Base-by-base conservation (phyloP, 2,888 invertebrate genomes). In the Sthenelais limicola region DNA sequence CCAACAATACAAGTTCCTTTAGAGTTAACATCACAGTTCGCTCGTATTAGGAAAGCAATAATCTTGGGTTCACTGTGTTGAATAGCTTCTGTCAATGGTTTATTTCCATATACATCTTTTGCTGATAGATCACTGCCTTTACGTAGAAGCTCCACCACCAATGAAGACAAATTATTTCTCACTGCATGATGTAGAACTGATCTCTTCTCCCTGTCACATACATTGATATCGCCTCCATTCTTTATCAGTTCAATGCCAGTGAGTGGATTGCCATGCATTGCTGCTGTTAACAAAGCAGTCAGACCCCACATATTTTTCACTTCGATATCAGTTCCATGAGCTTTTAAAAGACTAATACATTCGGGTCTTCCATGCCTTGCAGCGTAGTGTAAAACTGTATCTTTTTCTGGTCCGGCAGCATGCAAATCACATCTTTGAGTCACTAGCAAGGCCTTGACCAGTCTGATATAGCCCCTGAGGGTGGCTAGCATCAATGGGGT, bases 331-430 rank as follows among this genome's bases (percentile, higher is more conserved):
- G 56, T 35, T 2, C 32, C 56, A 4, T 15, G 2, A 1, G 21
- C 12, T 18, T 28, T n/a, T 30, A 67, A 30, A 3, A 28, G 18
- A 12, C 48, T 12, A 5, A 26, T 24, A n/a, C 67, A 67, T n/a
- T 30, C 30, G 24, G 67, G n/a, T 5, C 30, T 12, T 1, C 48
- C 48, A 15, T 43, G 28, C 3, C 67, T 35, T n/a, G 67, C 67
- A 21, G 67, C 67, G 43, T 67, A 67, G 48, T 67, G 67, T 35
- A 67, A 18, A 12, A 43, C 67, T 21, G 67, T 67, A 24, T 43
- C 43, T 5, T 26, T 9, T 35, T 38, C 67, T 15, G 24, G 47
- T 12, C 67, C 48, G 7, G 28, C 26, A 4, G 26, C 47, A 15
- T 48, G 47, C 26, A 67, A 18, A 24, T 67, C 67, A 43, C 67